Evolutionary conservation across 2,888 invertebrate genomes (phyloP), one percentile per base, ranked within the genome.

Genomic region (Stictocephala bisonia): DNA sequence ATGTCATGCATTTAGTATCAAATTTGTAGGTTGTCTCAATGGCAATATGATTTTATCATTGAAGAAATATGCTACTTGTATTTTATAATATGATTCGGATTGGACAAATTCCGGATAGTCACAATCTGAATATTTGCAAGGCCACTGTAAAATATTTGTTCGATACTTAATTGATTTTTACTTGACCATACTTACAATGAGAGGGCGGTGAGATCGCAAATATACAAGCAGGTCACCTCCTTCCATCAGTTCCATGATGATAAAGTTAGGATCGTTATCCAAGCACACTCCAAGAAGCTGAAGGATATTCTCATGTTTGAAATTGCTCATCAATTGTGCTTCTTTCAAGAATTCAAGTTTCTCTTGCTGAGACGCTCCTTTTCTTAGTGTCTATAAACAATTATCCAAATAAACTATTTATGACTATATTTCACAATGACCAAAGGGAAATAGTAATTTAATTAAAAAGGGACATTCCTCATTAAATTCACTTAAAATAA

Each of bases 211-310:
- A 3, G 91, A 89, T 69, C 97, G 86, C 53, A 99, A 86, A 83
- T 96, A 99, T 73, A 94, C 95, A 31, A 98, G 87, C 72, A 99
- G 85, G 85, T 99, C 99, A 0, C 99, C 98, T 3, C 94, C 97
- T 83, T 97, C 95, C 99, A 99, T 99, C 18, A 99, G 88, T 83
- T 99, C 99, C 89, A 99, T 91, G 56, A 99, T 93, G 76, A 99
- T 91, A 80, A 95, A 94, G 80, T 96, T 93, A 6, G 96, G 94
- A 82, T 97, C 96, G 78, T 93, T 93, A 82, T 98, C 96, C 29
- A 97, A 88, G 81, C 97, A 98, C 3, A 99, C 96, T 0, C 99
- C 99, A 7, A 99, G 87, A 29, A 99, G 87, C 76, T 94, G 89
- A 26, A 99, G 86, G 71, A 99, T 98, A 82, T 99, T 97, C 75